Evolutionary conservation across 2,888 invertebrate species (phyloP), one percentile per base, ranked within the genome.

Genomic region (Thumatha senex): DNA sequence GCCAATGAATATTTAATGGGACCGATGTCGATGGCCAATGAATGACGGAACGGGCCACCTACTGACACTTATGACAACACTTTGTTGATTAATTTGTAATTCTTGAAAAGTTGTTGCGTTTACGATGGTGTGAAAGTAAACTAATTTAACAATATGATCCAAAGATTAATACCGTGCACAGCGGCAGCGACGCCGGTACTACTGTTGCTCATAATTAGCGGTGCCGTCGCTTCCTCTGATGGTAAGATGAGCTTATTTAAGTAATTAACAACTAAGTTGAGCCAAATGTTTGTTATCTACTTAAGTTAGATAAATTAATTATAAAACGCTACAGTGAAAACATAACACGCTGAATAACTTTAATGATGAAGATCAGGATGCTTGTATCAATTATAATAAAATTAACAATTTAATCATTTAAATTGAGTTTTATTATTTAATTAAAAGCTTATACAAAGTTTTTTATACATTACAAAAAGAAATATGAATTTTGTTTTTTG

Each of bases 1-100:
- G 73, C 71, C 72, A 67, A 82, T 82, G 87, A 88, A 89, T 89
- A 88, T 88, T 88, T 88, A 85, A 88, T 83, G 76, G 76, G 76
- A 67, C 74, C 77, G 77, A 83, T 80, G 81, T 75, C 80, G 71
- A 78, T 78, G 73, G 72, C 80, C 78, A 80, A 85, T 84, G 83
- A 85, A 86, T 86, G 84, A 84, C 72, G 78, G 72, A 76, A 82
- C 78, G 74, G 72, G 71, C 74, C 72, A 76, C 74, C 72, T 70
- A 70, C 68, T 76, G 74, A 75, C 77, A 77, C 77, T 76, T 74
- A 83, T 80, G 81, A 80, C 70, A 77, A 76, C 72, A 75, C 63
- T 76, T 74, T 76, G 75, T 79, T 81, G 79, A 76, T 73, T 76
- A 70, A 76, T 72, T 78, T 73, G 70, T 72, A 76, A 75, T 74